Base-by-base conservation (phyloP, 2,113 vertebrate genomes). In the Nyctereutes procyonoides region DNA sequence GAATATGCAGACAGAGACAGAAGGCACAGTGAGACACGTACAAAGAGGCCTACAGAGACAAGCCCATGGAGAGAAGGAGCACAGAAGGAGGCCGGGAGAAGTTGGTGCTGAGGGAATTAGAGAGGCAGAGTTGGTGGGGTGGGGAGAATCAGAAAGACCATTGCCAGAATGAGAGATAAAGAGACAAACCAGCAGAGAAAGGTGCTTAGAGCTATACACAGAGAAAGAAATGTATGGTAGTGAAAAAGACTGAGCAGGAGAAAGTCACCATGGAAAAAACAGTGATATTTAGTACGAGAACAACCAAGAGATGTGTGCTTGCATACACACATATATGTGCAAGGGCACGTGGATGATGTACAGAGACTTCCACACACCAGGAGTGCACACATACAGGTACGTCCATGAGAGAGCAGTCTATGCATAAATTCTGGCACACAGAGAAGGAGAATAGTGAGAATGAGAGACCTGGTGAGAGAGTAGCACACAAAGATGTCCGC, bases 261-360 rank as follows among this genome's bases (percentile, higher is more conserved):
- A 90, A 38, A 82, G 32, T 35, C 65, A 65, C 88, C 62, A 71
- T 58, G 28, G 51, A 69, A 88, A 86, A 73, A 87, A 32, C 58
- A 88, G 38, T 88, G 67, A 81, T 51, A 82, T 85, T 88, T 92
- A 76, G 84, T 88, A 92, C 89, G 73, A 79, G 55, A 81, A 87
- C 53, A 58, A 77, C 19, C 35, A 65, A 90, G 79, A 90, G 32
- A 48, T 48, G 48, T 26, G 38, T 6, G 28, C 3, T 6, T 48
- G 73, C 7, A 24, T 10, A 55, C 53, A 55, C 53, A 55, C 53
- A 43, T 43, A 43, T 43, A 43, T 43, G 43, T 43, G 43, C 43
- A 43, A 43, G 43, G 43, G 43, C 43, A 43, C 6, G 6, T 43
- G 43, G 43, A 43, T 43, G 48, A 53, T 60, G 16, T 62, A 55